Percentiles rank a stretch among this genome's conserved stretches.
These are phyloP conservation scores for Dicrurus megarhynchus DNA, from an alignment of 2,113 vertebrate genomes.

Conservation along the genomic window DNA sequence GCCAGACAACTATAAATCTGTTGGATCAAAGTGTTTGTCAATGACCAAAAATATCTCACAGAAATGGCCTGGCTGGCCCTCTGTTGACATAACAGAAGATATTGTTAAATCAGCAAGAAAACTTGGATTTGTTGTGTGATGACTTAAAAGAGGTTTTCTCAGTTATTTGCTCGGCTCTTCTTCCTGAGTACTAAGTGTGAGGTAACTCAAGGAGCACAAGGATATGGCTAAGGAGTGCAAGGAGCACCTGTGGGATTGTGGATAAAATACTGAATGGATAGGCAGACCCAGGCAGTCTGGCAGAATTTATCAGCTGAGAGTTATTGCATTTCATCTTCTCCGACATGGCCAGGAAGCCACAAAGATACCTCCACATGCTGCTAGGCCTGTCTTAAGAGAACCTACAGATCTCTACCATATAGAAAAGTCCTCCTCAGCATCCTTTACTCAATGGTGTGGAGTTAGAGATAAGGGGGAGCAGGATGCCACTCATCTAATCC, in stretches of 20 bases:
- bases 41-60: neutral
- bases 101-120: slow-evolving; percentile 6
- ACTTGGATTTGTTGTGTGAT: neutral
- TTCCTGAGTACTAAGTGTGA: neutral
- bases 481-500: neutral
- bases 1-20: neutral
- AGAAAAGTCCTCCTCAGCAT: neutral
- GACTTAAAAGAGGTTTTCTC: neutral
- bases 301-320: neutral
- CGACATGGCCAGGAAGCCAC: neutral
- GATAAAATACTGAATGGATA: neutral
- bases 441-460: neutral
- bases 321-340: neutral
- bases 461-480: neutral
- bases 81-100: neutral
- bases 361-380: neutral
- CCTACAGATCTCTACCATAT: fast-evolving
- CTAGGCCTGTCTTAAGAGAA: neutral
- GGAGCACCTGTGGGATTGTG: neutral
- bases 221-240: neutral
- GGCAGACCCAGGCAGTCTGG: neutral
- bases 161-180: neutral
- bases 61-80: neutral
- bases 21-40: slow-evolving; percentile 5
- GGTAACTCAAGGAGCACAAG: neutral